Percentiles rank a stretch among this genome's conserved stretches.
These are phyloP conservation scores for Clavelina lepadiformis DNA, from an alignment of 23 tunicate species.

Conservation along the genomic window DNA sequence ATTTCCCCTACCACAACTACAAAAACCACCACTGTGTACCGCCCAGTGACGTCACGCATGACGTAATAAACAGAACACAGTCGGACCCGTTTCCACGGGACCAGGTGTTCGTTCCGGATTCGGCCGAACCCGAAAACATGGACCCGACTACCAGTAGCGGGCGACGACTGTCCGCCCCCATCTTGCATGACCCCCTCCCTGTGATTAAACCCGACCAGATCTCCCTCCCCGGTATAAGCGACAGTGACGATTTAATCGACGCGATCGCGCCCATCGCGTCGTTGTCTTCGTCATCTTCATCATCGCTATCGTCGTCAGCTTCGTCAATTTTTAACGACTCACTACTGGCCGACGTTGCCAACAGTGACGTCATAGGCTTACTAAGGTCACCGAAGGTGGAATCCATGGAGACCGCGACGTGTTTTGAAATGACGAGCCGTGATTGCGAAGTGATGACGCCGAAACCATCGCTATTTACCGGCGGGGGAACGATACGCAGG, in stretches of 20 bases:
- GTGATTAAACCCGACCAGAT: constrained; percentile 51
- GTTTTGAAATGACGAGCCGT: constrained; percentile 4
- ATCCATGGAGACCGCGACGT: constrained; percentile 5
- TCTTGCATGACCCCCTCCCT: constrained; percentile 36
- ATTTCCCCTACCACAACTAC: constrained; percentile 88
- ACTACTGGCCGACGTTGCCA: constrained; percentile 40
- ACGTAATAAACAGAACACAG: constrained; percentile 14
- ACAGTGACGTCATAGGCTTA: constrained; percentile 42
- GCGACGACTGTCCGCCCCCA: constrained; percentile 46
- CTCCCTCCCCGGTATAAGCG: constrained; percentile 32
- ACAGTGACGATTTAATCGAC: constrained; percentile 38
- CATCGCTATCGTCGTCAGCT: constrained; percentile 38
- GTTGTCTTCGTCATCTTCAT: constrained; percentile 46
- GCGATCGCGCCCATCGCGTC: constrained; percentile 51
- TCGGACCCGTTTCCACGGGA: constrained; percentile 56
- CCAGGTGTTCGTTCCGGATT: constrained; percentile 73
- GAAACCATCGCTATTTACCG: constrained; percentile 16
- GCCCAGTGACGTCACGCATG: constrained; percentile 14
- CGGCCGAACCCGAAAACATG: constrained; percentile 28
- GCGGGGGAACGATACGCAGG: constrained; percentile 56
- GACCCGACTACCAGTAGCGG: not conserved
- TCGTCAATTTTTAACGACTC: constrained; percentile 52
- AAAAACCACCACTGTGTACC: constrained; percentile 5
- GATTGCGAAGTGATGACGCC: constrained; percentile 18
- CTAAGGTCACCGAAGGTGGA: constrained; percentile 43